These are phyloP conservation scores for Montifringilla adamsi DNA, from an alignment of 2,113 vertebrate genomes.

Conservation along the genomic window DNA sequence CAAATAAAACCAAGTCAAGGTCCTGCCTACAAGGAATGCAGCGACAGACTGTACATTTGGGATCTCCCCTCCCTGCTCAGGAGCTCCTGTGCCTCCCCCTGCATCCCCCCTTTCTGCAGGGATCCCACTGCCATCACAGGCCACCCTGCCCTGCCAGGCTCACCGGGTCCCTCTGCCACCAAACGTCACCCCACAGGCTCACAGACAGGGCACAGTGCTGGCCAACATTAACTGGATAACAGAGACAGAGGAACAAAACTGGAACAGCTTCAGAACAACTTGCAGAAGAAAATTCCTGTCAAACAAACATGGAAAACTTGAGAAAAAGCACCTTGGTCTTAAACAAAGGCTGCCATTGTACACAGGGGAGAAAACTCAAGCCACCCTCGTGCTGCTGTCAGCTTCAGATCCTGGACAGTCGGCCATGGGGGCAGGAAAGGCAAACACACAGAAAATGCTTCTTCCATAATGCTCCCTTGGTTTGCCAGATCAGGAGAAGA, in stretches of 20 bases:
- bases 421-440: neutral
- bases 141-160: neutral
- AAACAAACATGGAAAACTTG: slow-evolving; percentile 10
- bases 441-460: neutral
- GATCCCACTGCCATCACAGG: neutral
- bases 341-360: slow-evolving; percentile 44
- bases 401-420: neutral
- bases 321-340: neutral
- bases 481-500: neutral
- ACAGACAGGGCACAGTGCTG: neutral
- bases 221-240: neutral
- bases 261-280: neutral
- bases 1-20: neutral
- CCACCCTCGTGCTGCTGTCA: neutral
- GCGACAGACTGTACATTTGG: neutral
- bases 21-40: neutral
- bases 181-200: neutral
- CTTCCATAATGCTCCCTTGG: neutral
- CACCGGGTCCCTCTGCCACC: neutral
- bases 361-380: slow-evolving; percentile 25
- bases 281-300: slow-evolving; percentile 12
- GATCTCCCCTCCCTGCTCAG: too few relatives aligned
- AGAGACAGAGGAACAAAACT: neutral
- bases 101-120: neutral
- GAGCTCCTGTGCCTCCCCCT: neutral